A percentile compares a stretch with the other conserved stretches of the same genome.
These are phyloP conservation scores for Speoplatyrhinus poulsoni DNA, from an alignment of 2,113 vertebrate genomes.

Conservation along the genomic window DNA sequence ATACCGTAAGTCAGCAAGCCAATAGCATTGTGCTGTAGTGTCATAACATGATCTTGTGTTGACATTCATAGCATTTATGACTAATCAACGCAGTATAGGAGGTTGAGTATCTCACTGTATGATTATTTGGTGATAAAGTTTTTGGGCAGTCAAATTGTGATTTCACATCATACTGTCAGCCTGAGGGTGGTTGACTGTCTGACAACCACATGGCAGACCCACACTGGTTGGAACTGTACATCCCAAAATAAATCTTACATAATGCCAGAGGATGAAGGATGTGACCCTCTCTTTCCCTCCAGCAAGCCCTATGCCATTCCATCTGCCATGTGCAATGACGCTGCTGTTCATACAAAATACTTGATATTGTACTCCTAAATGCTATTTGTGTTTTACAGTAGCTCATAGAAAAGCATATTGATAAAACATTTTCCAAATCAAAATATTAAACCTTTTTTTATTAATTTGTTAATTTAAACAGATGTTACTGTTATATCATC, in stretches of 20 bases:
- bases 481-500: not conserved
- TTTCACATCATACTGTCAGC: constrained; percentile 43
- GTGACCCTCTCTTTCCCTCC: constrained; percentile 63
- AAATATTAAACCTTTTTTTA: not conserved
- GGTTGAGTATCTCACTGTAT: not conserved
- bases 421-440: not conserved
- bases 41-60: too few species aligned
- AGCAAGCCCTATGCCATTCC: constrained; percentile 56
- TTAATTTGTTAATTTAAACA: not conserved
- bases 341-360: constrained; percentile 25
- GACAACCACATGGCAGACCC: constrained; percentile 53
- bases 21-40: too few species aligned
- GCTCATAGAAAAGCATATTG: not conserved
- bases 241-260: constrained; percentile 70
- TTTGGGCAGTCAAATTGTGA: constrained; percentile 39
- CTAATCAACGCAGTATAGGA: too few species aligned
- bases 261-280: constrained; percentile 57
- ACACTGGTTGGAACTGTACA: constrained; percentile 57
- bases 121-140: constrained; percentile 16
- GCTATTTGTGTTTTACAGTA: not conserved
- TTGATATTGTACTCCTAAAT: constrained; percentile 28
- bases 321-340: constrained; percentile 60
- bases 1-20: too few species aligned
- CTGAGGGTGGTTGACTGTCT: constrained; percentile 43
- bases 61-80: too few species aligned